Evolutionary conservation across 2,888 invertebrate genomes (phyloP), one percentile per base, ranked within the genome.

Genomic region (Zygaena filipendulae): DNA sequence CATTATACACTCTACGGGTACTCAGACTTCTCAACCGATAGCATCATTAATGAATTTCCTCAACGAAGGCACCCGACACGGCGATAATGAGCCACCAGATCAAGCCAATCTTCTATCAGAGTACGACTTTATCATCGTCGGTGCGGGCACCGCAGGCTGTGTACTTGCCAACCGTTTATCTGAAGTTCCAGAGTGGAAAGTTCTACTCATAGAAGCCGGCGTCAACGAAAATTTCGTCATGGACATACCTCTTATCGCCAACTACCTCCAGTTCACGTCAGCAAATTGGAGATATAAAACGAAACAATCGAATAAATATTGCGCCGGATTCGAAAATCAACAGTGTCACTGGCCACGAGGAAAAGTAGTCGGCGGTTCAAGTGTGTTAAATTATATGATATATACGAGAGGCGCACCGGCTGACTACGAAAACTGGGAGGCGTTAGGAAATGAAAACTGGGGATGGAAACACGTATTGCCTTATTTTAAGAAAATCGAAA

Each of bases 261-360:
- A 87, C 52, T 87, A 87, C 43, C 66, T 91, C 4, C 91, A 91
- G 49, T 82, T 88, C 43, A 83, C 84, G 3, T 75, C 84, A 21
- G 84, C 88, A 23, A 91, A 92, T 53, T 92, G 93, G 93, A 86
- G 82, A 39, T 93, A 91, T 59, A 85, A 87, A 52, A 91, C 92
- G 0, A 87, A 88, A 54, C 87, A 92, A 0, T 91, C 90, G 8
- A 77, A 83, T 22, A 82, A 71, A 28, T 87, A 86, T 40, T 91
- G 91, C 48, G 77, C 87, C 11, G 91, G 90, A 4, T 87, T 91
- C 79, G 85, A 86, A 39, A 85, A 89, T 40, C 82, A 83, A 39
- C 86, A 86, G 35, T 91, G 91, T 55, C 85, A 88, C 43, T 91
- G 87, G 87, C 91, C 92, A 0, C 72, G 89, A 35, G 93, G 92